Base-by-base conservation (phyloP, 1,140 invertebrate species). In the Lordiphosa clarofinis region DNA sequence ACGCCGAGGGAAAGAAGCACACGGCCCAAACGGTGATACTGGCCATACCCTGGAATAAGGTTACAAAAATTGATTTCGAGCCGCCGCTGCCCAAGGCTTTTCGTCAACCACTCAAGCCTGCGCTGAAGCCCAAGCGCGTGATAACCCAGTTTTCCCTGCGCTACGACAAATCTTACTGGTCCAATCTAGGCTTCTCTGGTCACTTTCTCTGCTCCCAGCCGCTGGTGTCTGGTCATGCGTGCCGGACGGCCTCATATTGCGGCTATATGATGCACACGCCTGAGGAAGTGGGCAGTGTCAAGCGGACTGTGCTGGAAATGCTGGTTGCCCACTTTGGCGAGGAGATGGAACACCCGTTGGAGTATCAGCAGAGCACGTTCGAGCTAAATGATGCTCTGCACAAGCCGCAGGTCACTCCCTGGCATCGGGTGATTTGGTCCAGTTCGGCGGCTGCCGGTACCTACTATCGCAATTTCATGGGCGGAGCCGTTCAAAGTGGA, bases 401-500 rank as follows among this genome's bases (percentile, higher is more conserved):
- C 33, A 52, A 56, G n/a, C 74, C 87, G 0, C 48, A 62, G 10
- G 62, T 64, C 0, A 72, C 50, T 13, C 78, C 87, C 15, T 88
- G 78, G 74, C 24, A 78, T 19, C 71, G 84, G 0, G 46, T 88
- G 11, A 70, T 89, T 19, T 88, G 86, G 86, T 78, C 86, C 13
- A 75, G 87, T 19, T 88, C 87, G 4, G 57, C 87, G 3, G 48
- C 71, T 2, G 68, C 49, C 2, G 76, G 60, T 7, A 82, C 68
- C 31, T 60, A 40, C 31, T 86, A 87, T 63, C 88, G 87, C 37
- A 87, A 69, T 15, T 57, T 72, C 3, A 68, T 88, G 42, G 84
- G 70, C 1, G 87, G 87, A 3, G 87, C 87, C 0, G 82, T 89
- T 3, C 78, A 89, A 61, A 89, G 87, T 43, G 87, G 87, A 4